phyloP scores from a whole-genome alignment of 2,113 vertebrate species.

The Harpagus bidentatus region DNA sequence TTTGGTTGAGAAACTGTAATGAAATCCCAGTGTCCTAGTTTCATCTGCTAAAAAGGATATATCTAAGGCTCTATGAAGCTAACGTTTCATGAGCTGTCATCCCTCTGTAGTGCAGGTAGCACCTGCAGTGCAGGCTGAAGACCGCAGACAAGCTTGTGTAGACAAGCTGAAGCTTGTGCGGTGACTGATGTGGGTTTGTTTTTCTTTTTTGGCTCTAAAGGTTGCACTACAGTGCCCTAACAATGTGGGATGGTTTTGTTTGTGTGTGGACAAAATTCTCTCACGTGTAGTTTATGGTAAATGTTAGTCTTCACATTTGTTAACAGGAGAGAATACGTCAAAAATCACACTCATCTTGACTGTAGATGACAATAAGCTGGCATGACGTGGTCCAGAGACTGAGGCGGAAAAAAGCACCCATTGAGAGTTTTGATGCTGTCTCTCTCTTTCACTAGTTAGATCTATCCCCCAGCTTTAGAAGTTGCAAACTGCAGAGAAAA shows the following conservation, averaged over 20 bases:
- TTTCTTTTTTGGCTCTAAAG: not conserved
- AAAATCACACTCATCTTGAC: not conserved
- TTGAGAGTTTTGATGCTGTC: not conserved
- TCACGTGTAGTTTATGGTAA: not conserved
- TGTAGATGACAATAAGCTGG: not conserved
- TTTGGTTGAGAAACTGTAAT: not conserved
- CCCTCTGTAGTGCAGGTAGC: not conserved
- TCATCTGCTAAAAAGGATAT: not conserved
- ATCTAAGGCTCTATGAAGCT: not conserved
- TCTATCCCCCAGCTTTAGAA: not conserved
- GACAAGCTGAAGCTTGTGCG: not conserved
- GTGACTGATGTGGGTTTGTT: not conserved
- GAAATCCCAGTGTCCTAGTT: not conserved
- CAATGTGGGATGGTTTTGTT: not conserved
- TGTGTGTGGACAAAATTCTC: not conserved
- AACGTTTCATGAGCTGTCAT: not conserved
- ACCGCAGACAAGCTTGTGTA: not conserved
- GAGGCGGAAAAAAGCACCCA: not conserved
- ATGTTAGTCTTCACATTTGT: not conserved
- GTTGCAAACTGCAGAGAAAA: not conserved
- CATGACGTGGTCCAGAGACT: not conserved
- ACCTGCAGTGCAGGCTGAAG: not conserved
- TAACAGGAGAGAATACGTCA: not conserved
- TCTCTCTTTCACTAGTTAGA: not conserved
- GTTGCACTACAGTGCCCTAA: not conserved